Evolutionary conservation across 2,113 vertebrate genomes (phyloP).

Genomic region (Poeciliopsis occidentalis): DNA sequence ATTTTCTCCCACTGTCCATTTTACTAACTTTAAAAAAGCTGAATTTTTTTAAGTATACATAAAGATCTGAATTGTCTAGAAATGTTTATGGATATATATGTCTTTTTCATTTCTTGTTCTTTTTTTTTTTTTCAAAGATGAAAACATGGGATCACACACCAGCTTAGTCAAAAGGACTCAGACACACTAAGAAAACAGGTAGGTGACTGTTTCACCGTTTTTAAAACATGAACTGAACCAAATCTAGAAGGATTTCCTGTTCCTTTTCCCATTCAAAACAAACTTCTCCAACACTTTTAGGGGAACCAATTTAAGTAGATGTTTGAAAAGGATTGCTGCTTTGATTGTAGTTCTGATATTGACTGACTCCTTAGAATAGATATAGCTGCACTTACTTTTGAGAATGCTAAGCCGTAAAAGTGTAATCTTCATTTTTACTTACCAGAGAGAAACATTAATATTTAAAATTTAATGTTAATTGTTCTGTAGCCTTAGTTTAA

Average conservation of each 20-base stretch:
- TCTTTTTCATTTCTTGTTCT: constrained; percentile 17
- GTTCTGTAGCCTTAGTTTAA: too few species aligned
- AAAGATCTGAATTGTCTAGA: not conserved
- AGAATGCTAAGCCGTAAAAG: too few species aligned
- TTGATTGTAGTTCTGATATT: not conserved
- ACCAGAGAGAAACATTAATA: too few species aligned
- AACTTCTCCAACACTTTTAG: not conserved
- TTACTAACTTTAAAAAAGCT: constrained; percentile 39
- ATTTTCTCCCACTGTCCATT: constrained; percentile 41
- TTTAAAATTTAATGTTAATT: too few species aligned
- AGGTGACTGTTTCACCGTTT: constrained; percentile 5
- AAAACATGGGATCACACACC: constrained; percentile 38
- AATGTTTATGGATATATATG: not conserved
- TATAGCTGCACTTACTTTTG: too few species aligned
- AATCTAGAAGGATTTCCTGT: not conserved
- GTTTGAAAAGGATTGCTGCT: not conserved
- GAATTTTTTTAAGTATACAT: not conserved
- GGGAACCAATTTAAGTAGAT: not conserved
- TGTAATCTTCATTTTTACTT: too few species aligned
- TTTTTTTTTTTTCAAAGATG: constrained; percentile 21
- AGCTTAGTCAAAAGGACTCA: constrained; percentile 18
- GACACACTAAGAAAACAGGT: constrained; percentile 32
- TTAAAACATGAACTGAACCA: not conserved
- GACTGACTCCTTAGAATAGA: not conserved
- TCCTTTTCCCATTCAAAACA: not conserved